Base-by-base conservation (phyloP, 2,113 vertebrate species). In the Ammospiza caudacuta region DNA sequence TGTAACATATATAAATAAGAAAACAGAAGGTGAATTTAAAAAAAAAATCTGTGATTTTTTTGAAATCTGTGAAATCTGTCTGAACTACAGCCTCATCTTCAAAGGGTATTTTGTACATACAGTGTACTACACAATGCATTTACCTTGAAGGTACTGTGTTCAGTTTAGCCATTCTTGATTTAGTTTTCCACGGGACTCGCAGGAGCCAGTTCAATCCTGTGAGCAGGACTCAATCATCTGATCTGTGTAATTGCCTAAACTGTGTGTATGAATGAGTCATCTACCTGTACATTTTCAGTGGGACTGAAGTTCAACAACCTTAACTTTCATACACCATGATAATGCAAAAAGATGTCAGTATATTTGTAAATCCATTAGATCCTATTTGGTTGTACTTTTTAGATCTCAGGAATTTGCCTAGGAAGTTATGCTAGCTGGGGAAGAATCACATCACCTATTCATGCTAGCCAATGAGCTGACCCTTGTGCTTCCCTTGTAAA, bases 191-290 rank as follows among this genome's bases (percentile, higher is more conserved):
- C 16, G 80, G 33, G 18, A 85, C 31, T 52, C 18, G 6, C 8
- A 37, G 18, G n/a, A 85, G 3, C 31, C 31, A 39, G 33, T 17
- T 78, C 46, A 54, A 2, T 29, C 29, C 39, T 41, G 12, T 33
- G 31, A 58, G 8, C 12, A 81, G 41, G 6, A 28, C 52, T 49
- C 52, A 33, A 5, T 49, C 35, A 64, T 9, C 7, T 57, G 25
- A 28, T 24, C 20, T 57, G 3, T 63, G 11, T 27, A n/a, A 76
- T 2, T 69, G 29, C 9, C 51, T 33, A 41, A 66, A 46, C 7
- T 0, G 0, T 52, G 29, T 9, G 8, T 10, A 22, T 54, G 63
- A 68, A 58, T 16, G 7, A 44, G 35, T 17, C 9, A 74, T 2
- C 0, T 11, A 11, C 17, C 35, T 54, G 25, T 23, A 5, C 4